Evolutionary conservation across 2,113 vertebrate genomes (phyloP), one percentile per base, ranked within the genome.

Genomic region (Rafetus swinhoei): DNA sequence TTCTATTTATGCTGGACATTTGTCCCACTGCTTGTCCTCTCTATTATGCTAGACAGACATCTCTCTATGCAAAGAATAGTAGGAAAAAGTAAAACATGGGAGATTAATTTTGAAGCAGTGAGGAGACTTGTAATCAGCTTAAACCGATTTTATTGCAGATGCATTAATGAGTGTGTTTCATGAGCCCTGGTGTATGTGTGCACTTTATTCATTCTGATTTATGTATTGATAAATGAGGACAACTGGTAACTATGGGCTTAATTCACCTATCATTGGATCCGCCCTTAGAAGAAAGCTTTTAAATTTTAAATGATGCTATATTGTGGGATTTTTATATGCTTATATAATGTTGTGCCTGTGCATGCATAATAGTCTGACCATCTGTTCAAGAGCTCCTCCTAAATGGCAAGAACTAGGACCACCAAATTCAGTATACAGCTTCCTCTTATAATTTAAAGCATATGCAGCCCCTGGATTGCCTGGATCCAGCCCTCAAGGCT

Each of bases 301-400:
- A 62, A 2, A 1, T 84, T 90, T 69, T 39, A 1, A 82, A 1
- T 18, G 57, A 39, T 72, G 35, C 32, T 72, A n/a, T 72, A 2
- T 4, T 1, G 35, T 11, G 32, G 79, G 53, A 54, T 90, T 79
- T 45, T 84, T 45, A 19, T 19, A 25, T 69, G 65, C 16, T 56
- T 57, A 2, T 0, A 1, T 16, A 16, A 12, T 76, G 45, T 6
- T 11, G 54, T 7, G 1, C 7, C 81, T 59, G 1, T 14, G 35
- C 29, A 69, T 72, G 32, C 1, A 13, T 74, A 32, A 81, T 69
- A 16, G 45, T 45, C 45, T 45, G 45, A 45, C 45, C 45, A 45
- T 45, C 45, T 45, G 45, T 45, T 45, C 45, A 45, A 45, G 45
- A 45, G 45, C 45, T 45, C 45, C 45, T 45, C 45, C 45, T 45